phyloP scores from a whole-genome alignment of 2,888 invertebrate species.

The Dorcus parallelipipedus region DNA sequence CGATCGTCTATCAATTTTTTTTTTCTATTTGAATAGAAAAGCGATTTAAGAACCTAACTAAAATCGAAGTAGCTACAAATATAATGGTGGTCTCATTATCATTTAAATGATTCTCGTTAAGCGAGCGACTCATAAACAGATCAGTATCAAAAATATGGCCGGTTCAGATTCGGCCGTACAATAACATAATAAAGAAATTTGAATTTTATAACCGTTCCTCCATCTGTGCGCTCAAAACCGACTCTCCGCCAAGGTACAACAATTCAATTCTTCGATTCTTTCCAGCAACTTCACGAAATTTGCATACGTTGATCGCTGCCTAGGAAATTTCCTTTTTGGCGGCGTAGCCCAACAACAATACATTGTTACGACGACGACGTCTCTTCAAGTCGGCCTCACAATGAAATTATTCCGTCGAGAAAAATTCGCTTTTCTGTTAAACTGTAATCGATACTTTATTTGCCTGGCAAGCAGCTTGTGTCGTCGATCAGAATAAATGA shows the following conservation, averaged over 20 bases:
- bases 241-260: conserved; percentile 2
- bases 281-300: conserved; percentile 12
- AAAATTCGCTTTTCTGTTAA: conserved; percentile 23
- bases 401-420: conserved; percentile 13
- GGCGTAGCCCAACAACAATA: conserved; percentile 9
- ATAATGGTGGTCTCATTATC: no score
- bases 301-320: conserved; percentile 14
- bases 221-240: conserved; percentile 4
- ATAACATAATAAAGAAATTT: no score
- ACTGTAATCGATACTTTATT: conserved; percentile 38
- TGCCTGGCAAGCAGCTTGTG: conserved; percentile 28
- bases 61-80: no score
- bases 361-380: conserved; percentile 14
- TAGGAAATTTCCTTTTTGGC: conserved; percentile 14
- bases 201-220: conserved; percentile 7
- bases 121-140: no score
- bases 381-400: conserved; percentile 10
- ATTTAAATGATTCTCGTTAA: no score
- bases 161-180: no score
- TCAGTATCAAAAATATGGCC: no score
- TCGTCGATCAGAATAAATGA: conserved; percentile 38
- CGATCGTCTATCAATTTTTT: no score
- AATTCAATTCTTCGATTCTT: conserved; percentile 6
- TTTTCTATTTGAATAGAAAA: no score
- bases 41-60: no score